phyloP scores from a whole-genome alignment of 2,113 vertebrate genomes.

The Phalacrocorax pelagicus region DNA sequence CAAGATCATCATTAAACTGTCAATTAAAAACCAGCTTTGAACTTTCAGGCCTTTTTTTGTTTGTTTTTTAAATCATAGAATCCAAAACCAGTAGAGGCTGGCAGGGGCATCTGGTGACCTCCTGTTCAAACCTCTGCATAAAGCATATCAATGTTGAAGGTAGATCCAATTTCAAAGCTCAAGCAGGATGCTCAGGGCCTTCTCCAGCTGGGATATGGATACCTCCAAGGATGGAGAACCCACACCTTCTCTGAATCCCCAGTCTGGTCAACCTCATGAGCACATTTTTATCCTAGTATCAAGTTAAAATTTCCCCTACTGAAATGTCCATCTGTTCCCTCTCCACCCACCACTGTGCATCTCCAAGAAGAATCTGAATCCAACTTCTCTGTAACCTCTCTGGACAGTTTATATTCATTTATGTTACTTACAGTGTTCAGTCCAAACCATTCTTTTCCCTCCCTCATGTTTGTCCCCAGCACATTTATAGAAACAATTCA shows the following conservation, averaged over 20 bases:
- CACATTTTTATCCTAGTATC: not conserved
- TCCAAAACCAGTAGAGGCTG: not conserved
- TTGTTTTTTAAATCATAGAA: not conserved
- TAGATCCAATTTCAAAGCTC: not conserved
- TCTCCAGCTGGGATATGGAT: not conserved
- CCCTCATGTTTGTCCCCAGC: fast-evolving
- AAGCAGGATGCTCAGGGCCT: not conserved
- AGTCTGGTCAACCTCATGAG: fast-evolving
- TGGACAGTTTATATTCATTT: not conserved
- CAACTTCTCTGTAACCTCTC: not conserved
- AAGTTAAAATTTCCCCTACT: not conserved
- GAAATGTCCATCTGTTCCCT: not conserved
- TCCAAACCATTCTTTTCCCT: not conserved
- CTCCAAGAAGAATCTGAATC: not conserved
- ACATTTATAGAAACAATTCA: not conserved
- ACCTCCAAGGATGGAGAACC: not conserved
- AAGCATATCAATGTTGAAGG: fast-evolving
- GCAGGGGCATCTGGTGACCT: not conserved
- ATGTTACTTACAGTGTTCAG: not conserved
- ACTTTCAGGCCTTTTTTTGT: not conserved
- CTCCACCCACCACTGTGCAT: not conserved
- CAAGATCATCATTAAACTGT: not conserved
- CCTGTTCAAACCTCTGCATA: not conserved
- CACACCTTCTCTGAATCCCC: not conserved
- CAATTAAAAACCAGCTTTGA: not conserved